Evolutionary conservation across 2,797 vertebrate genomes (phyloP).

Genomic region (Lindbergichthys nudifrons): DNA sequence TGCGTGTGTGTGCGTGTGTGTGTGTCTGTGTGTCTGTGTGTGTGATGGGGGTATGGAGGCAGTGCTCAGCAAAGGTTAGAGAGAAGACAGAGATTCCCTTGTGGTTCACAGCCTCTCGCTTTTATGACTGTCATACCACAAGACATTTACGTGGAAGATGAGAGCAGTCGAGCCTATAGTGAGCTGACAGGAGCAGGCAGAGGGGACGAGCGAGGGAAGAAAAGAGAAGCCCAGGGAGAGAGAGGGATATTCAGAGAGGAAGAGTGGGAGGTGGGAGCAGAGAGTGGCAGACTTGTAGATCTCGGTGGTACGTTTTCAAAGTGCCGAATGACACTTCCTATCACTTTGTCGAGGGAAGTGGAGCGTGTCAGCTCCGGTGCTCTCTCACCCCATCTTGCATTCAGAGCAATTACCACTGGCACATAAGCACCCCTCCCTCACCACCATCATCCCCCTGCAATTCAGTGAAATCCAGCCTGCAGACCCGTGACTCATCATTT

Average conservation of each 20-base stretch:
- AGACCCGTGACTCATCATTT: constrained; percentile 71
- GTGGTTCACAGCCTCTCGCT: constrained; percentile 61
- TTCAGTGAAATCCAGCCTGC: constrained; percentile 50
- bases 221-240: constrained; percentile 20
- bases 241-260: constrained; percentile 30
- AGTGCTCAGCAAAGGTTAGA: constrained; percentile 21
- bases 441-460: constrained; percentile 23
- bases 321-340: constrained; percentile 69
- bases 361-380: constrained; percentile 59
- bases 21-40: too few species aligned
- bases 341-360: constrained; percentile 65
- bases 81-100: constrained; percentile 51
- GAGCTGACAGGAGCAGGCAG: constrained; percentile 52
- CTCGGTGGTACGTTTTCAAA: constrained; percentile 55
- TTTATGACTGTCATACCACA: constrained; percentile 58
- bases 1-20: too few species aligned
- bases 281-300: constrained; percentile 51
- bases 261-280: constrained; percentile 43
- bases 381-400: constrained; percentile 57
- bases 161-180: constrained; percentile 41
- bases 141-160: constrained; percentile 43
- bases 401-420: constrained; percentile 61
- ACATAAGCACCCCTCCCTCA: neutral
- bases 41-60: too few species aligned
- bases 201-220: constrained; percentile 16